Evolutionary conservation across 35 echinoderm and acorn worm species (phyloP), one percentile per base, ranked within the genome.

Genomic region (Stichopus chloronotus): DNA sequence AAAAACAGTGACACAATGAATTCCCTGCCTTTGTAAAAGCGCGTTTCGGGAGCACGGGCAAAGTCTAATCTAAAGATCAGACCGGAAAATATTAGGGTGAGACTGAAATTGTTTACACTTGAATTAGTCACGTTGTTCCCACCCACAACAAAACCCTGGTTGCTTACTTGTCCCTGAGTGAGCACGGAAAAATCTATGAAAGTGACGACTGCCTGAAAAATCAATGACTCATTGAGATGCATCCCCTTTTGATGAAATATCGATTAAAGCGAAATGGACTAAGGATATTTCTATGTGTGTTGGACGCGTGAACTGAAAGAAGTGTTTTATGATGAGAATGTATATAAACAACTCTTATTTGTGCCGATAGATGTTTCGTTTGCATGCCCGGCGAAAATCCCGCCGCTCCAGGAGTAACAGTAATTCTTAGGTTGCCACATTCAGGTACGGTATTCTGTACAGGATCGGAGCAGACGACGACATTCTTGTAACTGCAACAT

Each of bases 171-270:
- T 65, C 61, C 61, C 11, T 65, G 61, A 65, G 61, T 14, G 19
- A 65, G 61, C 61, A 11, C 19, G 61, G 19, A 65, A 65, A 11
- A 65, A 65, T 65, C 61, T 65, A 65, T 65, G 61, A 19, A 65
- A 65, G 19, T 19, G 61, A 65, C 9, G 61, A 65, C 7, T 65
- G 61, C 61, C 61, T 19, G 30, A 52, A 81, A 14, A 81, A 81
- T 81, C 79, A 81, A 81, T 81, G 79, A 81, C 53, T 81, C 79
- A 81, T 81, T 52, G 21, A 43, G 79, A 52, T 79, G 55, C 19
- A 83, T 83, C 52, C 7, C n/a, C 80, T 55, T 52, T 83, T 55
- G 80, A 83, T 83, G 80, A 83, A 83, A 52, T 55, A 83, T 83
- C 80, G 80, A 83, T 83, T 56, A 52, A 83, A 56, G 3, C 52